Conservation (phyloP, 1,140 invertebrate species). For the Drosophila bocki region DNA sequence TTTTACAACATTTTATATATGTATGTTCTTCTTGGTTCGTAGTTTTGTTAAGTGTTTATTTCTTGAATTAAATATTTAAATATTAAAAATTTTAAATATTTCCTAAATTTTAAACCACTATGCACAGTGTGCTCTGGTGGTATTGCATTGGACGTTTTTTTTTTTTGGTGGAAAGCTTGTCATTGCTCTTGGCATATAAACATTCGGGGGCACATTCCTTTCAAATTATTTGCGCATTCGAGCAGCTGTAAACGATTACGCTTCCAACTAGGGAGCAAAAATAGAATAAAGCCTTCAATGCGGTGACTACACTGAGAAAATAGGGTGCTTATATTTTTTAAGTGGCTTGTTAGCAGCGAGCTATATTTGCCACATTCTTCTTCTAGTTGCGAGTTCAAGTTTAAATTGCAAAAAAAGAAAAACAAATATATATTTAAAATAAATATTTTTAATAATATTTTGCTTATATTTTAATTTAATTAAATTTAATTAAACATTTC, state of each 20-base stretch:
- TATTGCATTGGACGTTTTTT: conserved; percentile 29
- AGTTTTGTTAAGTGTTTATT: too few relatives aligned
- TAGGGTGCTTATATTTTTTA: too few relatives aligned
- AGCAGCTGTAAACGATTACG: conserved; percentile 84
- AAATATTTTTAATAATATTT: neutral
- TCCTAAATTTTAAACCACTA: conserved; percentile 5
- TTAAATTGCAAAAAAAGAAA: too few relatives aligned
- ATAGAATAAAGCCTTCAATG: neutral
- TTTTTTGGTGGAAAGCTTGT: conserved; percentile 19
- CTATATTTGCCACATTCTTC: too few relatives aligned
- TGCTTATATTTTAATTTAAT: neutral
- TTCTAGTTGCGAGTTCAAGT: too few relatives aligned
- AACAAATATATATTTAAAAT: too few relatives aligned
- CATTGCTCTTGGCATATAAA: conserved; percentile 61
- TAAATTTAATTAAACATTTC: neutral
- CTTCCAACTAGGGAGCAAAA: conserved; percentile 24
- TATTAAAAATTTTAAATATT: neutral
- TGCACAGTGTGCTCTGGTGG: conserved; percentile 45
- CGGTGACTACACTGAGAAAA: neutral
- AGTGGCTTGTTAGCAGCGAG: too few relatives aligned
- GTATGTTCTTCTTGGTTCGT: too few relatives aligned
- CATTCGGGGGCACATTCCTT: conserved; percentile 76
- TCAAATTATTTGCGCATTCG: conserved; percentile 83
- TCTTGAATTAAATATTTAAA: too few relatives aligned
- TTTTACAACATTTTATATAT: too few relatives aligned